A percentile compares a stretch with the other conserved stretches of the same genome.
phyloP scores from a whole-genome alignment of 1,140 invertebrate genomes.

The Cotesia typhae region DNA sequence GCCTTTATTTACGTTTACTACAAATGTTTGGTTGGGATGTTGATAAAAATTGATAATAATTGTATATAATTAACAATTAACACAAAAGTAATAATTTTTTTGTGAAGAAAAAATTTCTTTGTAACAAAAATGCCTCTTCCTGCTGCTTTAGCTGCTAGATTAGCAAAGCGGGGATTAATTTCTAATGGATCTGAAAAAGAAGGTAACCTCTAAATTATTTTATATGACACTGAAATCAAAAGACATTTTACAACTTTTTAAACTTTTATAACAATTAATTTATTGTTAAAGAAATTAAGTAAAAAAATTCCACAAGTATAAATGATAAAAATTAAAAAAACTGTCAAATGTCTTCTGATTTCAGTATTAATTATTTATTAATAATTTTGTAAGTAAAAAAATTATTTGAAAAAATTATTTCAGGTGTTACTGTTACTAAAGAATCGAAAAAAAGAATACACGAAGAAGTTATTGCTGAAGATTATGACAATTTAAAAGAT shows the following conservation, averaged over 20 bases:
- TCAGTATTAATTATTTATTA: not conserved
- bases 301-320: not conserved
- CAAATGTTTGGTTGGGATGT: too few relatives aligned
- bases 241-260: not conserved
- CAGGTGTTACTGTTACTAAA: conserved; percentile 51
- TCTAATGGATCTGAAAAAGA: conserved; percentile 60
- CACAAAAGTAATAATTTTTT: too few relatives aligned
- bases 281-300: too few relatives aligned
- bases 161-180: conserved; percentile 86
- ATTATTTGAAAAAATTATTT: conserved; percentile 16
- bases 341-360: too few relatives aligned
- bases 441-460: conserved; percentile 66
- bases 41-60: too few relatives aligned
- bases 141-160: conserved; percentile 81
- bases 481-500: conserved; percentile 75
- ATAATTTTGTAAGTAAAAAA: not conserved
- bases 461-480: conserved; percentile 89
- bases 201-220: conserved; percentile 51
- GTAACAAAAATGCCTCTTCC: conserved; percentile 81
- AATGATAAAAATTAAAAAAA: too few relatives aligned
- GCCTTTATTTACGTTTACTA: too few relatives aligned
- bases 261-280: too few relatives aligned
- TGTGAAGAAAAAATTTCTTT: too few relatives aligned
- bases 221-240: not conserved
- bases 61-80: too few relatives aligned